Evolutionary conservation across 2,888 invertebrate genomes (phyloP), one percentile per base, ranked within the genome.

Genomic region (Drosophila sordidula): DNA sequence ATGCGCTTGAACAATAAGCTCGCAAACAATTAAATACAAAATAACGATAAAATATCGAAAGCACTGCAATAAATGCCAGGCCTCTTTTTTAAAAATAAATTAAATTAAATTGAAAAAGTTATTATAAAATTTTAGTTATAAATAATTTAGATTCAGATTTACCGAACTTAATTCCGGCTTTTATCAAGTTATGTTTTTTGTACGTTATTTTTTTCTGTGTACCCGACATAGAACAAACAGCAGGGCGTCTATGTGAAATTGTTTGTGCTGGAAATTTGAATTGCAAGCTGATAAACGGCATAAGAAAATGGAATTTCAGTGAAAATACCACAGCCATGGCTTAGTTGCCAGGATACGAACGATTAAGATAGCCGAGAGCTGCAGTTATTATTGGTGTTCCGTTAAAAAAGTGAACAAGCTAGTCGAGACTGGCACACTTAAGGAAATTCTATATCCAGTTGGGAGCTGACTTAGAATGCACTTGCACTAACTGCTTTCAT

Each of bases 1-100:
- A 63, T 69, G 49, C 72, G 62, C 65, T 80, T 56, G 59, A 78
- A 47, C 78, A 73, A 73, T 51, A 46, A 75, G 42, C 29, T 58
- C 41, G 39, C 44, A 61, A 57, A 16, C 39, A 57, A 50, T 70
- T 50, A 32, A 39, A 45, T 12, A 2, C 11, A 3, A 41, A 29
- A 12, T 50, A 32, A 18, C 25, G n/a, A 16, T 26, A 14, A 5
- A 9, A 5, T 25, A 18, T n/a, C 11, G 11, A 11, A n/a, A 44
- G 3, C 22, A 45, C 34, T 36, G 12, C 12, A 11, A 18, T 11
- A 18, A 14, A 29, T 26, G 26, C 26, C 6, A 25, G 25, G 2
- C 32, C 9, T 32, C 32, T n/a, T n/a, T n/a, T n/a, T n/a, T n/a
- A n/a, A n/a, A n/a, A n/a, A n/a, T n/a, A n/a, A n/a, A n/a, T n/a